Percentiles rank a stretch among this genome's conserved stretches.
Conservation (phyloP, 2,797 vertebrate species). For the Telmatherina bonti region DNA sequence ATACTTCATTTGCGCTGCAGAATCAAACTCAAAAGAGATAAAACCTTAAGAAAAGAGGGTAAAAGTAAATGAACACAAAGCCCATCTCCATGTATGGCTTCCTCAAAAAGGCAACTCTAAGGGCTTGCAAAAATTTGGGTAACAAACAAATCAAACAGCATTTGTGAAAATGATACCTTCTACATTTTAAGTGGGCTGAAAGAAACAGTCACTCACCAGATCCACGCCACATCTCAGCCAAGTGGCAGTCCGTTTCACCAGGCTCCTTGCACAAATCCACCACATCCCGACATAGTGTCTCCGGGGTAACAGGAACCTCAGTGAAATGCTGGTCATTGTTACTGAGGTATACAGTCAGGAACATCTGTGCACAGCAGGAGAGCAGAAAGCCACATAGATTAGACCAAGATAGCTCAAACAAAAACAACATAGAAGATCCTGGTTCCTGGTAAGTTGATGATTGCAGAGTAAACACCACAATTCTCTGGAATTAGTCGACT, state of each 20-base stretch:
- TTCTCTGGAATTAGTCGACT: slow-evolving; percentile 20
- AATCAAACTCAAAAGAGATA: slow-evolving; percentile 48
- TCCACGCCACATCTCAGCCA: slow-evolving; percentile 95
- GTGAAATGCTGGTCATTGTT: slow-evolving; percentile 99
- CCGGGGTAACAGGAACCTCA: slow-evolving; percentile 95
- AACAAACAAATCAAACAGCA: slow-evolving; percentile 26
- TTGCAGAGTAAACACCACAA: slow-evolving; percentile 18
- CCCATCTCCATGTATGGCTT: slow-evolving; percentile 48
- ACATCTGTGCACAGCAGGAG: slow-evolving; percentile 85
- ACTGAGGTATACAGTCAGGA: slow-evolving; percentile 98
- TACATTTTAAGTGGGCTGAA: neutral
- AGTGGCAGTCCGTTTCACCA: slow-evolving; percentile 91
- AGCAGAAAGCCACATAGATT: slow-evolving; percentile 3
- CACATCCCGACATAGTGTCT: slow-evolving; percentile 93
- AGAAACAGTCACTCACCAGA: slow-evolving; percentile 84
- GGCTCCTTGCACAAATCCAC: slow-evolving; percentile 97
- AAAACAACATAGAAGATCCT: slow-evolving; percentile 13
- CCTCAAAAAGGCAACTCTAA: slow-evolving; percentile 50
- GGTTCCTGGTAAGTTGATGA: slow-evolving; percentile 16
- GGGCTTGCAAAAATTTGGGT: no score
- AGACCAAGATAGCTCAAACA: slow-evolving; percentile 22
- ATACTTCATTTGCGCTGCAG: slow-evolving; percentile 62
- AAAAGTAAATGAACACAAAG: slow-evolving; percentile 41
- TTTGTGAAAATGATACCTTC: neutral
- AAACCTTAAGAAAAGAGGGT: slow-evolving; percentile 51